Evolutionary conservation across 2,113 vertebrate species (phyloP).

Genomic region (Procapra przewalskii): DNA sequence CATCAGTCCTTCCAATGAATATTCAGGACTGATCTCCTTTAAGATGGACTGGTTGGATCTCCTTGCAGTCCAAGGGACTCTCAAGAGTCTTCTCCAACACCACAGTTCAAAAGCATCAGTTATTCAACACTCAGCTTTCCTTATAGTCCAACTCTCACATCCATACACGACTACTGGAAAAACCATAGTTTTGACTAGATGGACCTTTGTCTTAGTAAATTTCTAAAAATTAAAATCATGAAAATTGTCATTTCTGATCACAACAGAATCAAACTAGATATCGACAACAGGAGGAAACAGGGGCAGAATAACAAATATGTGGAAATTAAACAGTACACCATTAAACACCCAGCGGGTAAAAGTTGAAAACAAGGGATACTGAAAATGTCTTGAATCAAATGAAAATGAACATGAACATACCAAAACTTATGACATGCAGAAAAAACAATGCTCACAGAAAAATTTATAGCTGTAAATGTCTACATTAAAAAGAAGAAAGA

Average conservation of each 20-base stretch:
- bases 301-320: background rate
- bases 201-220: background rate
- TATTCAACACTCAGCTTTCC: background rate
- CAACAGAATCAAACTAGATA: background rate
- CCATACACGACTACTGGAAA: background rate
- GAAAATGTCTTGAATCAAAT: background rate
- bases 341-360: background rate
- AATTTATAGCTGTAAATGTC: background rate
- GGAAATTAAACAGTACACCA: background rate
- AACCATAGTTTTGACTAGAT: background rate
- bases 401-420: background rate
- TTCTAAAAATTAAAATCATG: background rate
- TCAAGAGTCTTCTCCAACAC: background rate
- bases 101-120: background rate
- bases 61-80: background rate
- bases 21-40: background rate
- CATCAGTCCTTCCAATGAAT: background rate
- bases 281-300: background rate
- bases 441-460: background rate
- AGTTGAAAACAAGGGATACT: background rate
- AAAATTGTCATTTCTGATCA: background rate
- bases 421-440: background rate
- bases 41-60: background rate
- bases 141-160: background rate
- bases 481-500: background rate